phyloP scores from a whole-genome alignment of 2,113 vertebrate species.

The Canis aureus region DNA sequence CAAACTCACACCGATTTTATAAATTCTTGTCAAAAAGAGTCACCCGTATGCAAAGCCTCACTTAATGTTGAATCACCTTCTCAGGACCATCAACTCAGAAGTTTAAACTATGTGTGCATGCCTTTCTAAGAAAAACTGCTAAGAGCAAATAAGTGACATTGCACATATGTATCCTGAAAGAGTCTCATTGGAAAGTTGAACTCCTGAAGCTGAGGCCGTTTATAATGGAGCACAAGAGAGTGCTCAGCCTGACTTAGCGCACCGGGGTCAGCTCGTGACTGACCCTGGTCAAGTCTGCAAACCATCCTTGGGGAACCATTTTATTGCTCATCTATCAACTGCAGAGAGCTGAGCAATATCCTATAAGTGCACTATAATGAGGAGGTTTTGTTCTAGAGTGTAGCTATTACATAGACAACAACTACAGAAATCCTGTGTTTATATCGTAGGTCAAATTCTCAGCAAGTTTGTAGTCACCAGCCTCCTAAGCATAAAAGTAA shows the following conservation, averaged over 20 bases:
- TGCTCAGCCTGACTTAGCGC: not conserved
- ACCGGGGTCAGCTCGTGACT: not conserved
- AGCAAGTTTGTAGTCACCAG: constrained; percentile 38
- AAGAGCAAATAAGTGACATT: not conserved
- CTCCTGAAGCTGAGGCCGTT: not conserved
- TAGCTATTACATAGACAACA: not conserved
- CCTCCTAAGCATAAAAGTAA: constrained; percentile 2
- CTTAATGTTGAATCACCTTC: not conserved
- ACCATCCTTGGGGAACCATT: not conserved
- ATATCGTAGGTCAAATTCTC: constrained; percentile 15
- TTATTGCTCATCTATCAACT: not conserved
- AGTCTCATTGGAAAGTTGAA: not conserved
- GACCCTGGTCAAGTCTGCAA: not conserved
- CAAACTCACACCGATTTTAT: not conserved
- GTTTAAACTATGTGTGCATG: not conserved
- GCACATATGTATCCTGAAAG: not conserved
- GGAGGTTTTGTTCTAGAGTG: constrained; percentile 36
- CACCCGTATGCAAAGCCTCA: not conserved
- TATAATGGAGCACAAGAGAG: not conserved
- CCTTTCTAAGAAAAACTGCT: not conserved
- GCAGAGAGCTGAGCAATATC: not conserved
- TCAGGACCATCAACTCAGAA: not conserved
- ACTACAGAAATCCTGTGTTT: constrained; percentile 44
- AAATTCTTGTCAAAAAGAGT: not conserved
- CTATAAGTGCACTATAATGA: not conserved